These are phyloP conservation scores for Sturnira hondurensis DNA, from an alignment of 2,113 vertebrate genomes.

Conservation along the genomic window DNA sequence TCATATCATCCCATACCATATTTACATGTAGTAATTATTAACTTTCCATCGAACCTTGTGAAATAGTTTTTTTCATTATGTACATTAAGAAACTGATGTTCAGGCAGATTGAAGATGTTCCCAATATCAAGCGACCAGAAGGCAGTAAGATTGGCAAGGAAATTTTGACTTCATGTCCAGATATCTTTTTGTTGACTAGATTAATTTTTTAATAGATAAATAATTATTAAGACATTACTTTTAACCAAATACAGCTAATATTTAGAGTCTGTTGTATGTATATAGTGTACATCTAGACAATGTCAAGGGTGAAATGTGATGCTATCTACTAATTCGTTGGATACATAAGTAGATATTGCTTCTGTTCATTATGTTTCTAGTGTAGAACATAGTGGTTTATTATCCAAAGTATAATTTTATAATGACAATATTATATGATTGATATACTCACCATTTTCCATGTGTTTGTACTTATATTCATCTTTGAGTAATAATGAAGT, in stretches of 20 bases:
- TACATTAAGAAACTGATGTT: not conserved
- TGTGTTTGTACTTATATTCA: not conserved
- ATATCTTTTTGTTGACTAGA: not conserved
- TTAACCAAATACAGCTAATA: not conserved
- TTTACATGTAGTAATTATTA: not conserved
- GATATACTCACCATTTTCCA: not conserved
- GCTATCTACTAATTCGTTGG: not conserved
- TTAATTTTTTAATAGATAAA: constrained; percentile 12
- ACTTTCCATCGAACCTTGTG: not conserved
- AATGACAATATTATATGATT: not conserved
- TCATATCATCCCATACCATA: not conserved
- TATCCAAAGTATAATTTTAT: not conserved
- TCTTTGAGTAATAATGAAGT: not conserved
- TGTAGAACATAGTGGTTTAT: not conserved
- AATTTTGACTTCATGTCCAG: not conserved
- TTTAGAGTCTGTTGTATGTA: not conserved
- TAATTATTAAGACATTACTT: not conserved
- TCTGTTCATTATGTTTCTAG: not conserved
- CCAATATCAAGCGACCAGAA: not conserved
- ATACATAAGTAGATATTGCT: not conserved
- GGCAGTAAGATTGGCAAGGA: not conserved
- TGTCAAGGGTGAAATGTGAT: not conserved
- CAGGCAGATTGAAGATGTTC: not conserved
- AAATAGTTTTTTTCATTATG: not conserved
- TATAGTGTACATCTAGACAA: not conserved